A percentile compares a stretch with the other conserved stretches of the same genome.
Conservation (phyloP, 1,140 invertebrate genomes). For the Prorops nasuta region DNA sequence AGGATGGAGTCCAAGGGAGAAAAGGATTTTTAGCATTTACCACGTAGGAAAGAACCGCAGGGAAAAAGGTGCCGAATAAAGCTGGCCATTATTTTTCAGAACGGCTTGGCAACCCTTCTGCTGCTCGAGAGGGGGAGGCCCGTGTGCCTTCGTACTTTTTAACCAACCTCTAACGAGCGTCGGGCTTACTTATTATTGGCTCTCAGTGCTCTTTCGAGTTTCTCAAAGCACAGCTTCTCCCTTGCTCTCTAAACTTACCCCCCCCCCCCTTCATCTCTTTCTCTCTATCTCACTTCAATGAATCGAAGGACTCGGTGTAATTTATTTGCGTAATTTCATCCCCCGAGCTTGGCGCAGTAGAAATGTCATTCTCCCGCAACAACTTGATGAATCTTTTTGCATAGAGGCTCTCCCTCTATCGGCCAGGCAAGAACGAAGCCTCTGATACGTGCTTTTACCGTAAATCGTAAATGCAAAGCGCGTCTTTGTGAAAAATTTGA, state of each 20-base stretch:
- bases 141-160: conserved; percentile 21
- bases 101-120: conserved; percentile 7
- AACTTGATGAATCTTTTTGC: too few species aligned
- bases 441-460: too few species aligned
- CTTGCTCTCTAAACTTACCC: too few species aligned
- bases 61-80: too few species aligned
- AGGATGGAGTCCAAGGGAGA: too few species aligned
- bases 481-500: too few species aligned
- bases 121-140: background rate
- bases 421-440: too few species aligned
- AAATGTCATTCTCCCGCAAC: conserved; percentile 32
- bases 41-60: conserved; percentile 17
- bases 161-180: conserved; percentile 24
- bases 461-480: too few species aligned
- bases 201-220: conserved; percentile 7
- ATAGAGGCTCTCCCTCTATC: too few species aligned
- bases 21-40: too few species aligned
- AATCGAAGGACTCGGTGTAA: conserved; percentile 19
- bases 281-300: conserved; percentile 5
- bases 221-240: conserved; percentile 3
- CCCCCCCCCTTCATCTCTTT: conserved; percentile 9
- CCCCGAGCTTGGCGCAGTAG: conserved; percentile 3
- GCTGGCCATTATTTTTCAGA: conserved; percentile 14
- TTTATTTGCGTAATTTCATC: conserved; percentile 35
- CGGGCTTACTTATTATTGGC: conserved; percentile 26